Percentiles rank a stretch among this genome's conserved stretches.
Conservation (phyloP, 2,888 invertebrate genomes). For the Conistra vaccinii region DNA sequence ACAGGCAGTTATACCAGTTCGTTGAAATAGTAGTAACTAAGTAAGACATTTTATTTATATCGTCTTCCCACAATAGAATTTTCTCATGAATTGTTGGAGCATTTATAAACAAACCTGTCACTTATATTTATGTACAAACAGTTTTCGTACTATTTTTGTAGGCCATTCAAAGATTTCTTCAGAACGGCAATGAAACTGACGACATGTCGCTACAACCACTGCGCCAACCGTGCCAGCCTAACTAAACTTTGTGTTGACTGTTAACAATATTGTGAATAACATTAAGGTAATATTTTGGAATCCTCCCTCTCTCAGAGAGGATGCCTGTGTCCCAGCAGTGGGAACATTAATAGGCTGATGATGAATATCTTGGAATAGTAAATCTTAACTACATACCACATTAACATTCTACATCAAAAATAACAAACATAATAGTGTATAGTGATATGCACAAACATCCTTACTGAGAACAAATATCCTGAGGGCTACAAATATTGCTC, state of each 20-base stretch:
- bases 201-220: background rate
- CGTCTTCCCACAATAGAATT: background rate
- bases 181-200: background rate
- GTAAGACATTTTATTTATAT: background rate
- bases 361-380: background rate
- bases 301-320: no score
- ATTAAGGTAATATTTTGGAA: background rate
- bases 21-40: background rate
- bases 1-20: background rate
- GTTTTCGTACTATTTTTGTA: background rate
- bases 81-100: background rate
- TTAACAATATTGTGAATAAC: background rate
- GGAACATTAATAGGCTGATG: no score
- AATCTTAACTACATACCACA: no score
- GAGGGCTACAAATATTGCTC: conserved; percentile 38
- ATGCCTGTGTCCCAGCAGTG: no score
- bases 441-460: conserved; percentile 38
- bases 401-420: background rate
- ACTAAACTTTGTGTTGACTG: background rate
- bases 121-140: background rate
- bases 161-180: background rate
- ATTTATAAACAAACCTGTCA: background rate
- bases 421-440: conserved; percentile 13
- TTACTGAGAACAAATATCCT: conserved; percentile 23
- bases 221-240: background rate